phyloP scores from a whole-genome alignment of 1,140 invertebrate species.

The Atopsyche davidsoni region DNA sequence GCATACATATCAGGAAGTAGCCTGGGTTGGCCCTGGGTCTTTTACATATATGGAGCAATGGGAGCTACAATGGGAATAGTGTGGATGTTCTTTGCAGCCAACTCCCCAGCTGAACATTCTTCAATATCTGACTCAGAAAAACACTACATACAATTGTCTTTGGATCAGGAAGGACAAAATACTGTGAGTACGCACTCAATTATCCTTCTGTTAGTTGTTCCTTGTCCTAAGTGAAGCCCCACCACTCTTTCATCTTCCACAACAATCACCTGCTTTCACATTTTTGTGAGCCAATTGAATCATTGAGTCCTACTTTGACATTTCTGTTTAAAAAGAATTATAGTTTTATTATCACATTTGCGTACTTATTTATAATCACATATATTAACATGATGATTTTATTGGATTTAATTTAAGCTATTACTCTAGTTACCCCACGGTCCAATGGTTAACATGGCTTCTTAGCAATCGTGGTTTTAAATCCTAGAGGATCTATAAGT shows the following conservation, averaged over 20 bases:
- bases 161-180: slow-evolving; percentile 6
- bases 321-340: neutral
- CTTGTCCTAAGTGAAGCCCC: no score
- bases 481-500: no score
- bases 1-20: slow-evolving; percentile 2
- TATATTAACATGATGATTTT: no score
- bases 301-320: neutral
- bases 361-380: no score
- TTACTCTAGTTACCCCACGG: no score
- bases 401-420: no score
- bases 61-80: slow-evolving; percentile 7
- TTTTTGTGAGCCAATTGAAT: neutral
- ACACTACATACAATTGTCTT: slow-evolving; percentile 17
- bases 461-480: no score
- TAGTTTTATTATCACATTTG: neutral
- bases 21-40: slow-evolving; percentile 22
- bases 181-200: neutral
- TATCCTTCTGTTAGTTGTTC: no score
- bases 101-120: slow-evolving; percentile 20
- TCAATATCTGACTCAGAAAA: slow-evolving; percentile 16
- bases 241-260: neutral
- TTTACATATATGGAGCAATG: slow-evolving; percentile 18
- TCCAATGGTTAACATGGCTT: no score
- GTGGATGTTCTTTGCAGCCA: slow-evolving; percentile 15
- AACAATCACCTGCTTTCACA: neutral